A percentile compares a stretch with the other conserved stretches of the same genome.
Evolutionary conservation across 2,113 vertebrate genomes (phyloP).

Genomic region (Cyphomyrus discorhynchus): DNA sequence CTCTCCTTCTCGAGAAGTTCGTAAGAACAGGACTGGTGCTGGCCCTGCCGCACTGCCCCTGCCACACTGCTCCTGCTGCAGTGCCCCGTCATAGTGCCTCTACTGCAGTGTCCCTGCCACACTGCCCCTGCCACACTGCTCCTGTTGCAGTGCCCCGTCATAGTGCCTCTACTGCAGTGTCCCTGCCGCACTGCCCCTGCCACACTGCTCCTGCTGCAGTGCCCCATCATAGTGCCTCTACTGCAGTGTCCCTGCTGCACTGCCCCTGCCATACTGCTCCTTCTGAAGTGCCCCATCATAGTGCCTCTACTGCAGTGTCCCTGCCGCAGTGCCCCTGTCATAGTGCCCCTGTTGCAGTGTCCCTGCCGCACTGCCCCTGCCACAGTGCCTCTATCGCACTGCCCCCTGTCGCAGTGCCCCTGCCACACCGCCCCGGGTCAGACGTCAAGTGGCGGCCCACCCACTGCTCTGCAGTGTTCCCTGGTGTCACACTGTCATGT

Average conservation of each 20-base stretch:
- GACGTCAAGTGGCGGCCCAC: background rate
- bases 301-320: too few species aligned
- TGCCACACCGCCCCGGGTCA: background rate
- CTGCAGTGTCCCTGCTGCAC: too few species aligned
- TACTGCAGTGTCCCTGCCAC: background rate
- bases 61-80: background rate
- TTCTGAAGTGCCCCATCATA: background rate
- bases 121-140: background rate
- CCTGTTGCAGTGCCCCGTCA: background rate
- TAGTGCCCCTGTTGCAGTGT: background rate
- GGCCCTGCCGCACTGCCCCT: background rate
- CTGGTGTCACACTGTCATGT: background rate
- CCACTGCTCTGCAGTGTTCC: background rate
- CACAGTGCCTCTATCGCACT: background rate
- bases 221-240: background rate
- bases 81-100: background rate
- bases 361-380: background rate
- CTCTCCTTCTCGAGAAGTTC: background rate
- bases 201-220: background rate
- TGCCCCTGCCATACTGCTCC: background rate
- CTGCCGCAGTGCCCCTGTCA: background rate
- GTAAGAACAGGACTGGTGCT: background rate
- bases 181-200: background rate
- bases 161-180: background rate
- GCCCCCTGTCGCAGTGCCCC: background rate